phyloP scores from a whole-genome alignment of 2,888 invertebrate genomes.

The Luperina nickerlii region DNA sequence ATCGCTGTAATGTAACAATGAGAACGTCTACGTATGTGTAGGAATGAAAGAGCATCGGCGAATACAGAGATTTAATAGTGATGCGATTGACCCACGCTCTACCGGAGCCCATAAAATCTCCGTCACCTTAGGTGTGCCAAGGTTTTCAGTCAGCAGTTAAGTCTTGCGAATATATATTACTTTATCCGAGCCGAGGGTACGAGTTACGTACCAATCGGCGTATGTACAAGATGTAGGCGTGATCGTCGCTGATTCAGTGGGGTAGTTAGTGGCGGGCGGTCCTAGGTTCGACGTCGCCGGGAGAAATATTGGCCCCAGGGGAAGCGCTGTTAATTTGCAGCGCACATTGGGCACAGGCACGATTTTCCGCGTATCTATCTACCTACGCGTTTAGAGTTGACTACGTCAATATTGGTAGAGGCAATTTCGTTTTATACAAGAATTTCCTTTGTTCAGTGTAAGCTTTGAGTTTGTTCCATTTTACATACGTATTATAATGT shows the following conservation, averaged over 20 bases:
- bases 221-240: constrained; percentile 90
- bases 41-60: constrained; percentile 39
- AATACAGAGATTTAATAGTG: constrained; percentile 54
- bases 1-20: constrained; percentile 14
- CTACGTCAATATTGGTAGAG: constrained; percentile 73
- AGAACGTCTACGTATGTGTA: constrained; percentile 7
- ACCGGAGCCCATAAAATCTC: constrained; percentile 64
- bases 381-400: constrained; percentile 66
- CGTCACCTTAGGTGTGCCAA: constrained; percentile 70
- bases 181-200: constrained; percentile 85
- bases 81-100: constrained; percentile 60
- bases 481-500: neutral
- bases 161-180: constrained; percentile 83
- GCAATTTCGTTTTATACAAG: constrained; percentile 72
- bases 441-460: constrained; percentile 48
- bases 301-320: constrained; percentile 89
- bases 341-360: constrained; percentile 84
- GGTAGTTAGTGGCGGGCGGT: constrained; percentile 89
- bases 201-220: constrained; percentile 87
- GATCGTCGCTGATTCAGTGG: constrained; percentile 90
- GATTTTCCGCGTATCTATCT: constrained; percentile 85
- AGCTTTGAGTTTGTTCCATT: constrained; percentile 4
- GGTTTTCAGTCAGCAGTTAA: constrained; percentile 83
- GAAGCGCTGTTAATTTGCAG: constrained; percentile 89
- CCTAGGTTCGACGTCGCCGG: constrained; percentile 87